Evolutionary conservation across 2,113 vertebrate species (phyloP).

Genomic region (Percina caprodes): DNA sequence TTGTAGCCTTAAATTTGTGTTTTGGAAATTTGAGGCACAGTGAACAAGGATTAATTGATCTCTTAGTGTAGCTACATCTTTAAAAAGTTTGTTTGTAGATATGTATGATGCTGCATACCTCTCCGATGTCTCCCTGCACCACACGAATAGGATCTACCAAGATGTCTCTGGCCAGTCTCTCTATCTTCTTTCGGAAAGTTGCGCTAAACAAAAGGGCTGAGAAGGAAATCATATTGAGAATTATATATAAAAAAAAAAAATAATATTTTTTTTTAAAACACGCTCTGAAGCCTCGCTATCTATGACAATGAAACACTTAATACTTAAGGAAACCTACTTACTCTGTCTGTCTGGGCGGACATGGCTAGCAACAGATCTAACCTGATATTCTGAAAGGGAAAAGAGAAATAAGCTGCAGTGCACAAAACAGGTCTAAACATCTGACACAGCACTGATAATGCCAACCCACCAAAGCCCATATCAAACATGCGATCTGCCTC

Average conservation of each 20-base stretch:
- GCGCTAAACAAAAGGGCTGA: slow-evolving; percentile 97
- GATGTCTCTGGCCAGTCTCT: slow-evolving; percentile 96
- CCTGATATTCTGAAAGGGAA: slow-evolving; percentile 92
- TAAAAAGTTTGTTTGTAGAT: not conserved
- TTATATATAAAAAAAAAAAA: not conserved
- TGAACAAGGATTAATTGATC: not conserved
- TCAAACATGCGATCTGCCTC: slow-evolving; percentile 99
- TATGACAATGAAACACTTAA: not conserved
- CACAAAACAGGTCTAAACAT: not conserved
- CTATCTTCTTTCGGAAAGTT: slow-evolving; percentile 98
- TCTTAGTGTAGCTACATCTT: not conserved
- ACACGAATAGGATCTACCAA: slow-evolving; percentile 96
- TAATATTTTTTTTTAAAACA: not conserved
- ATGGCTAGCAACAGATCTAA: slow-evolving; percentile 95
- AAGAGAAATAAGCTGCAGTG: not conserved
- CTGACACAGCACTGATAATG: not conserved
- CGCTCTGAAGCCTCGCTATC: not conserved
- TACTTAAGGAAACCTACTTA: slow-evolving; percentile 79
- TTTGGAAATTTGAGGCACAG: not conserved
- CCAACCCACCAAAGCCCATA: slow-evolving; percentile 96
- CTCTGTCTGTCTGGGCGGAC: slow-evolving; percentile 98
- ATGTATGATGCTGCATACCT: slow-evolving; percentile 81
- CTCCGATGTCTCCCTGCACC: slow-evolving; percentile 98
- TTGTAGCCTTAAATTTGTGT: not conserved
- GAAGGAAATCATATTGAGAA: slow-evolving; percentile 13